Base-by-base conservation (phyloP, 2,113 vertebrate species). In the Vulpes vulpes region DNA sequence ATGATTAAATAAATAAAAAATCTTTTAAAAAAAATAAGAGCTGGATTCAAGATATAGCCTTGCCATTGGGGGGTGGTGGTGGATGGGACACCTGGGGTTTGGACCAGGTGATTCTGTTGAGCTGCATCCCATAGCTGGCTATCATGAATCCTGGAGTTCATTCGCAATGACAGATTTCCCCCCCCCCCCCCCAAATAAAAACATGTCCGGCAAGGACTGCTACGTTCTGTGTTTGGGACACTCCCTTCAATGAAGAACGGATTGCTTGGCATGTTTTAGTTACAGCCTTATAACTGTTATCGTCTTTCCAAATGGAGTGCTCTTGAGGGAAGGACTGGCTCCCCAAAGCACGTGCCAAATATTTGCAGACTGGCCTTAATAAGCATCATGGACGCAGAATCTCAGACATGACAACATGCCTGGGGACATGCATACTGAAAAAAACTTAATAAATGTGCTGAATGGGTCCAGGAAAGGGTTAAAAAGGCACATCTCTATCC, bases 271-370 rank as follows among this genome's bases (percentile, higher is more conserved):
- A 12, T 8, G 51, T 59, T 22, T 64, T 1, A 15, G n/a, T 84
- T 17, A 27, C 22, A 7, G n/a, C n/a, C 43, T 53, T 2, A 0
- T 35, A 35, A 49, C 81, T 35, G 2, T n/a, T 3, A 23, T 11
- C 22, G 1, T 19, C 32, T 62, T 62, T 25, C 35, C 32, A 67
- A 59, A 30, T 2, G 51, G 1, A 51, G 88, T 0, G 27, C 25
- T 11, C 30, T 35, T 5, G 25, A 23, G 81, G 89, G n/a, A 32
- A 86, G 59, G 53, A 35, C 8, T 2, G 11, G 53, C 30, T 38
- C 49, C n/a, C 0, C 22, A 23, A 69, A 53, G 43, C 55, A 6
- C 0, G 2, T 0, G 4, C 12, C 12, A 60, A 2, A 11, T 11
- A 49, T 20, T 2, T 51, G 23, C 2, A 20, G 51, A 15, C 22